Conservation (phyloP, 2,888 invertebrate species). For the Ochropleura leucogaster region DNA sequence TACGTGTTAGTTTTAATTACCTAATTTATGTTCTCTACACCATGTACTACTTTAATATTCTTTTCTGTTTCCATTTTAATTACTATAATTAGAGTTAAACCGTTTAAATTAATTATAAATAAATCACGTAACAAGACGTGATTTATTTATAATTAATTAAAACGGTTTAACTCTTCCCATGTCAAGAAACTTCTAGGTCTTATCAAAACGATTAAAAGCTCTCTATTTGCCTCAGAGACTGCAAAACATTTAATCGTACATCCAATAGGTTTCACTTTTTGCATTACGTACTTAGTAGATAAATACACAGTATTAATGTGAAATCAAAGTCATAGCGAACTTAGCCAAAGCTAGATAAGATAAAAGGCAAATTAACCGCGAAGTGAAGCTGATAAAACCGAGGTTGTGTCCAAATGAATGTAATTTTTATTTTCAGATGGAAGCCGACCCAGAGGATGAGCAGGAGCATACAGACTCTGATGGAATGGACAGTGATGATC, state of each 20-base stretch:
- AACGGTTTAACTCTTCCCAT: too few relatives aligned
- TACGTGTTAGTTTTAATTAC: too few relatives aligned
- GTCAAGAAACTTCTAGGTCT: background rate
- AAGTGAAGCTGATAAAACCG: slow-evolving; percentile 28
- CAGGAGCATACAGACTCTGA: slow-evolving; percentile 83
- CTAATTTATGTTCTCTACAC: too few relatives aligned
- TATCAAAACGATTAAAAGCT: background rate
- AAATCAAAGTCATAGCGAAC: slow-evolving; percentile 38
- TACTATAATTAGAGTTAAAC: too few relatives aligned
- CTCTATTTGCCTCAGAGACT: background rate
- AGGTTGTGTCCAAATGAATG: slow-evolving; percentile 6
- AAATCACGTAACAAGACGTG: too few relatives aligned
- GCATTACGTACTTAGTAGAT: background rate
- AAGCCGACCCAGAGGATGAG: slow-evolving; percentile 78
- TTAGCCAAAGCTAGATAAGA: slow-evolving; percentile 46
- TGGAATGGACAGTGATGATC: slow-evolving; percentile 88
- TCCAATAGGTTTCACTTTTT: background rate
- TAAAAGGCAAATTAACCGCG: slow-evolving; percentile 31
- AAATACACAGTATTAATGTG: slow-evolving; percentile 17
- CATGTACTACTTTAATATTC: too few relatives aligned
- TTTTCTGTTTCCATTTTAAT: too few relatives aligned
- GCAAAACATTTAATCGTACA: background rate
- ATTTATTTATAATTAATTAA: too few relatives aligned
- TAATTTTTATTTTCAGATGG: slow-evolving; percentile 79
- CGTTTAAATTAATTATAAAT: too few relatives aligned